phyloP scores from a whole-genome alignment of 2,888 invertebrate genomes.

The Trachelus iudaicus region DNA sequence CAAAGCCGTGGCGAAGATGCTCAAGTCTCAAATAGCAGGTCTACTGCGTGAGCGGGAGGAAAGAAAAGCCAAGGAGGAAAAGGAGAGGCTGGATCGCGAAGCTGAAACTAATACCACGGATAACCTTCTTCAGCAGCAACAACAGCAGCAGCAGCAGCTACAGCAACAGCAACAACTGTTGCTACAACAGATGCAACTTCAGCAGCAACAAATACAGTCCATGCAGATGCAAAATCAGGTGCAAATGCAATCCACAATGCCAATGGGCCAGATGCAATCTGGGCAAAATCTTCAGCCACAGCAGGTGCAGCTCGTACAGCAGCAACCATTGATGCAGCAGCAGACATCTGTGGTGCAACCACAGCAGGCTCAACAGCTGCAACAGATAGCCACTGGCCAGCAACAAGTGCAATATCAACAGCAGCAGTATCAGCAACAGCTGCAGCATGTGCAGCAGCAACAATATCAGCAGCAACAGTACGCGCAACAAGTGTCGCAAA shows the following conservation, averaged over 20 bases:
- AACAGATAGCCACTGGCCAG: constrained; percentile 63
- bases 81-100: constrained; percentile 64
- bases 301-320: constrained; percentile 65
- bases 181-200: constrained; percentile 35
- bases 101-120: constrained; percentile 43
- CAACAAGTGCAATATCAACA: constrained; percentile 68
- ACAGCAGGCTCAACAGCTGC: constrained; percentile 60
- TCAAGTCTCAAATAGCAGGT: constrained; percentile 87
- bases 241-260: constrained; percentile 49
- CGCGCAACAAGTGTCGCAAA: constrained; percentile 49
- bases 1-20: constrained; percentile 88
- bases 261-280: constrained; percentile 30
- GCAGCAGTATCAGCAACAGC: constrained; percentile 44
- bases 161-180: constrained; percentile 19
- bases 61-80: constrained; percentile 67
- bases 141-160: constrained; percentile 48
- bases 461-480: constrained; percentile 53
- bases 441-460: constrained; percentile 60
- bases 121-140: constrained; percentile 49
- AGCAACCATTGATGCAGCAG: constrained; percentile 67
- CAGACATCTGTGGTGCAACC: constrained; percentile 57
- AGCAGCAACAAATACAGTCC: constrained; percentile 37
- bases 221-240: constrained; percentile 36
- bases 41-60: constrained; percentile 75
- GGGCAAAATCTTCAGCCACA: constrained; percentile 57